A percentile compares a stretch with the other conserved stretches of the same genome.
phyloP scores from a whole-genome alignment of 2,888 invertebrate species.

The Laothoe populi region DNA sequence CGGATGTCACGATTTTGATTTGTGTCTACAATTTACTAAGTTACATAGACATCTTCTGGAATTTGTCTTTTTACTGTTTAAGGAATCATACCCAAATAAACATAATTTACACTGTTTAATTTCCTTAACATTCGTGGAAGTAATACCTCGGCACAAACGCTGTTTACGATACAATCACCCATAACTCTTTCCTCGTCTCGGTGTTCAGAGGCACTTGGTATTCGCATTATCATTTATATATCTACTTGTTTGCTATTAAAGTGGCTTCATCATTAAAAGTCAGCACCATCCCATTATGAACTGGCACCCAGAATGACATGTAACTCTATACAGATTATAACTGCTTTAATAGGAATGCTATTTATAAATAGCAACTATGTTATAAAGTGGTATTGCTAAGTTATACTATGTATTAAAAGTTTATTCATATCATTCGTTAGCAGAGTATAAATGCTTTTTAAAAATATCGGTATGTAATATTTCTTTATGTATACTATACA shows the following conservation, averaged over 20 bases:
- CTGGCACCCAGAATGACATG: constrained; percentile 23
- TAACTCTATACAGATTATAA: constrained; percentile 14
- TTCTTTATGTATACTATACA: constrained; percentile 1
- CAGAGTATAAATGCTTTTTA: neutral
- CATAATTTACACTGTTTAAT: constrained; percentile 7
- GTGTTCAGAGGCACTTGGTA: neutral
- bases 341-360: constrained; percentile 19
- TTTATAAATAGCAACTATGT: constrained; percentile 14
- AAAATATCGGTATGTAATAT: too few species aligned
- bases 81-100: neutral
- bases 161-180: constrained; percentile 27
- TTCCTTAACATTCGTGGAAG: neutral
- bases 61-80: too few species aligned
- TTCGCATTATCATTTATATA: constrained; percentile 24
- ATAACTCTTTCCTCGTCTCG: constrained; percentile 12
- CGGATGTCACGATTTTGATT: too few species aligned
- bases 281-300: constrained; percentile 23
- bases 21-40: too few species aligned
- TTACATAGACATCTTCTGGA: too few species aligned
- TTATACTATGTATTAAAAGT: neutral
- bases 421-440: neutral
- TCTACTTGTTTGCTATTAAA: constrained; percentile 20
- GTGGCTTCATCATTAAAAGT: constrained; percentile 24
- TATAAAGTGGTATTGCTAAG: constrained; percentile 5
- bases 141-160: constrained; percentile 1